Percentiles rank a stretch among this genome's conserved stretches.
phyloP scores from a whole-genome alignment of 2,888 invertebrate genomes.

The Dione juno region DNA sequence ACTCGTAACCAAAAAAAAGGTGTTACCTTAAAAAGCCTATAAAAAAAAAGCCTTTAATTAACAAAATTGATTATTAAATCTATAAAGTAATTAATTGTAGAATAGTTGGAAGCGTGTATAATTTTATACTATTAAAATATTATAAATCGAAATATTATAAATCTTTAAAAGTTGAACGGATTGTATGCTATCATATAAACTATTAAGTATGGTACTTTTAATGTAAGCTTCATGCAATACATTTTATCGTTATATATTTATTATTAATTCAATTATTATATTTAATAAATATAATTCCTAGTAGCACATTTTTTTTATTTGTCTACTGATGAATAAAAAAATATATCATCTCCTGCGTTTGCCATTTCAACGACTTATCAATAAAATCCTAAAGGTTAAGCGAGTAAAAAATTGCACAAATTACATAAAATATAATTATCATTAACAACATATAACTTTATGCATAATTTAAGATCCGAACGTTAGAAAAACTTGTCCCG shows the following conservation, averaged over 20 bases:
- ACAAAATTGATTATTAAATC: neutral
- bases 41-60: too few species aligned
- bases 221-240: too few species aligned
- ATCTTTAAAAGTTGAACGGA: neutral
- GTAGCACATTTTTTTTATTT: too few species aligned
- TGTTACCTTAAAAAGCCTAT: neutral
- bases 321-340: too few species aligned
- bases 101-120: neutral
- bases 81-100: neutral
- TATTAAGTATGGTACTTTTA: too few species aligned
- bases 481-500: conserved; percentile 60
- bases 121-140: neutral
- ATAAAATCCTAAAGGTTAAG: conserved; percentile 47
- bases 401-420: conserved; percentile 45
- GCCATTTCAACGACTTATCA: conserved; percentile 28
- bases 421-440: conserved; percentile 47
- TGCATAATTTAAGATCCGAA: conserved; percentile 48
- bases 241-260: too few species aligned
- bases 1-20: too few species aligned
- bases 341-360: neutral
- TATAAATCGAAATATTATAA: neutral
- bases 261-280: too few species aligned
- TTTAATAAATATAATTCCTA: too few species aligned
- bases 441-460: conserved; percentile 44
- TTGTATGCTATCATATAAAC: neutral